Base-by-base conservation (phyloP, 2,113 vertebrate species). In the Chaenocephalus aceratus region DNA sequence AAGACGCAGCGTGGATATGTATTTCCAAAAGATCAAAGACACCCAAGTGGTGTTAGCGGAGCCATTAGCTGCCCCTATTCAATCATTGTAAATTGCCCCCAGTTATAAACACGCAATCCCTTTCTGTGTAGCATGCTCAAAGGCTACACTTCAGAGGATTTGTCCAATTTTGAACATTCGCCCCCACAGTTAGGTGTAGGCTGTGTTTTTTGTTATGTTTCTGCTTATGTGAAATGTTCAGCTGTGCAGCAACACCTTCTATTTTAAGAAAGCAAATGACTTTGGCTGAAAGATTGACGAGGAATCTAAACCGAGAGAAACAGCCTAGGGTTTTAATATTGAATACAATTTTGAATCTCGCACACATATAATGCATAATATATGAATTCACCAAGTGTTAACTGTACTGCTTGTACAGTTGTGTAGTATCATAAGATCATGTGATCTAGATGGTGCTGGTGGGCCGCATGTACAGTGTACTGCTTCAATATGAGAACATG, bases 1-100 rank as follows among this genome's bases (percentile, higher is more conserved):
- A 83, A 73, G 21, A 75, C 52, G 63, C 10, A 34, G n/a, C 4
- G 4, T 4, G 16, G 48, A 9, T 48, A 36, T 44, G 73, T 66
- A 76, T 61, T 76, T 81, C n/a, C 41, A 49, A 73, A 72, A 69
- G 57, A 84, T 77, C 71, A 75, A 72, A 88, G 23, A 70, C 48
- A 75, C 45, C 59, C 58, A 72, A 82, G 52, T 69, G 41, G 81
- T 67, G 71, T 48, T 72, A 66, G 80, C 72, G 54, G 53, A 63
- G 60, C 62, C 58, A 72, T 81, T 73, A 75, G 66, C 67, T 41
- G 54, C 18, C 5, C 21, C 14, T 59, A 61, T 83, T 83, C 68
- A 48, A 56, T 80, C 30, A 41, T 64, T 79, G 21, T 45, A 80
- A 75, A 77, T 75, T 64, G 36, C 69, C 75, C 18, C 13, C 53